phyloP scores from a whole-genome alignment of 2,797 vertebrate species.

The Zalophus californianus region DNA sequence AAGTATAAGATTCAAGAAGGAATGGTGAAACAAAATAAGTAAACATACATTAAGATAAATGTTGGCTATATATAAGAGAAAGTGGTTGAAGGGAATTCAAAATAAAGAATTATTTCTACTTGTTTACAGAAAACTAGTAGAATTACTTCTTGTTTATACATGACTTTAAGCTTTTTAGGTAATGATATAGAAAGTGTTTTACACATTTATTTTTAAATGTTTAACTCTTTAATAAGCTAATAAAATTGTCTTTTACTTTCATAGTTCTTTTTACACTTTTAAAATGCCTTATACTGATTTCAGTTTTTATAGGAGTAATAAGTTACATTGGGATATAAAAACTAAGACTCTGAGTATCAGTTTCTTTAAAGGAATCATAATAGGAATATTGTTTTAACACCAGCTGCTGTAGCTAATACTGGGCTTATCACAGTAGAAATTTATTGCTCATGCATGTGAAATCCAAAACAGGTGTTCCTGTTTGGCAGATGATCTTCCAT shows the following conservation, averaged over 20 bases:
- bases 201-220: not conserved
- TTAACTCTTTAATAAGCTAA: not conserved
- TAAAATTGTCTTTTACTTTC: not conserved
- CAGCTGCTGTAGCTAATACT: not conserved
- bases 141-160: not conserved
- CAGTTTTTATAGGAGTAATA: not conserved
- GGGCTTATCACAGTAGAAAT: not conserved
- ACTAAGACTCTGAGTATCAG: not conserved
- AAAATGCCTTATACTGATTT: not conserved
- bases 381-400: not conserved
- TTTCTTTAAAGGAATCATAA: not conserved
- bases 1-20: not conserved
- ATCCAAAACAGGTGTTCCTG: not conserved
- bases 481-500: not conserved
- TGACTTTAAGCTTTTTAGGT: not conserved
- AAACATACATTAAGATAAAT: not conserved
- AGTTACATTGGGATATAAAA: not conserved
- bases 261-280: not conserved
- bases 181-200: not conserved
- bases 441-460: not conserved
- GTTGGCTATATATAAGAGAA: not conserved
- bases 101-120: not conserved
- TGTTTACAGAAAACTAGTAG: not conserved
- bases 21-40: not conserved
- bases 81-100: not conserved